phyloP scores from a whole-genome alignment of 2,113 vertebrate genomes.

The Cyprinus carpio region DNA sequence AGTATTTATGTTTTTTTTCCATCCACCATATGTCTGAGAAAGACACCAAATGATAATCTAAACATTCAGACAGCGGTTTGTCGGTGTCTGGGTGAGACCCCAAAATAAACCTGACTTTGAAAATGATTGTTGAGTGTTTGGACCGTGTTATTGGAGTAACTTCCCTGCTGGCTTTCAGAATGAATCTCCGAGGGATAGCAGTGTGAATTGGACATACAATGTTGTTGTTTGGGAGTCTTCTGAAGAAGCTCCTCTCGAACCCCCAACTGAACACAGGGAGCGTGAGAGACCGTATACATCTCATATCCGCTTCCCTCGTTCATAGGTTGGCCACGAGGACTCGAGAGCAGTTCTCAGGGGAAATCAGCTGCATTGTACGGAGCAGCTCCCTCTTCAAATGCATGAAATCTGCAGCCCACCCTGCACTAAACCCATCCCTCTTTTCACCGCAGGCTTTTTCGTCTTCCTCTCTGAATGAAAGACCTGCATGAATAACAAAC shows the following conservation, averaged over 20 bases:
- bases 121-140: slow-evolving; percentile 46
- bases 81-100: slow-evolving; percentile 22
- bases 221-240: slow-evolving; percentile 70
- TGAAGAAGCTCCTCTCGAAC: slow-evolving; percentile 36
- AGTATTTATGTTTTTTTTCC: slow-evolving; percentile 6
- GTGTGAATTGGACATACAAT: background rate
- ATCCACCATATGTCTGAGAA: slow-evolving; percentile 31
- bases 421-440: slow-evolving; percentile 20
- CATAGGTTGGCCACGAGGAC: slow-evolving; percentile 22
- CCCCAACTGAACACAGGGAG: slow-evolving; percentile 8
- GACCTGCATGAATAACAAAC: slow-evolving; percentile 70
- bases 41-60: background rate
- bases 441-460: slow-evolving; percentile 15
- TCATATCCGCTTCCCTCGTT: background rate
- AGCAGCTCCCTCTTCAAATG: slow-evolving; percentile 37
- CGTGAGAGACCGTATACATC: slow-evolving; percentile 41
- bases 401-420: slow-evolving; percentile 11
- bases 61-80: background rate
- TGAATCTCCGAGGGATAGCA: slow-evolving; percentile 7
- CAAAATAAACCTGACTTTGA: slow-evolving; percentile 48
- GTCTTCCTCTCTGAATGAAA: slow-evolving; percentile 55
- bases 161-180: slow-evolving; percentile 16
- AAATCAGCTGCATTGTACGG: slow-evolving; percentile 58
- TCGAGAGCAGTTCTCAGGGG: slow-evolving; percentile 49
- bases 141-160: slow-evolving; percentile 15